phyloP scores from a whole-genome alignment of 2,113 vertebrate genomes.

The Sapajus apella region DNA sequence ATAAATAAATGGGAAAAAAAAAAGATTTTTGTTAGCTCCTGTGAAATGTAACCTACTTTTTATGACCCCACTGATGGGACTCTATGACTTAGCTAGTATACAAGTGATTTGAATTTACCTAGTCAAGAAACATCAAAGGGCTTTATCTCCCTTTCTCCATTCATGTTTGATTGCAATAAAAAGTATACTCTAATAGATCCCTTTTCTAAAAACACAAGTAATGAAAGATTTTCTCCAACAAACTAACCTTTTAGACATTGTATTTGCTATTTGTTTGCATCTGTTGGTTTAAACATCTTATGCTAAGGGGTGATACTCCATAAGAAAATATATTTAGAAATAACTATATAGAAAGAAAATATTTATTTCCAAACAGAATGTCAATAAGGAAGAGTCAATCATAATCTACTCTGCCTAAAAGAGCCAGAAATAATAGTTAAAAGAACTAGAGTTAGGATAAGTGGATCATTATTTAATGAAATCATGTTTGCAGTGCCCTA shows the following conservation, averaged over 20 bases:
- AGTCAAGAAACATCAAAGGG: neutral
- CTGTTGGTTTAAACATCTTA: neutral
- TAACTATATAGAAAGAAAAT: neutral
- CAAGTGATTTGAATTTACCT: neutral
- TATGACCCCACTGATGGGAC: neutral
- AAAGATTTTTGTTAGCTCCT: neutral
- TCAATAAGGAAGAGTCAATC: neutral
- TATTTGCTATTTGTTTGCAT: neutral
- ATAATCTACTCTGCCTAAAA: neutral
- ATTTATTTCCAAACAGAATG: neutral
- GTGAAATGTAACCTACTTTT: neutral
- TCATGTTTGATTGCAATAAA: neutral
- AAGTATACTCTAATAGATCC: neutral
- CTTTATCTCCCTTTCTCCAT: neutral
- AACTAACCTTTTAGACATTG: neutral
- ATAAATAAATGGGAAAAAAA: no score
- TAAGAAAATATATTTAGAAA: neutral
- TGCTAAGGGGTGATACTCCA: neutral
- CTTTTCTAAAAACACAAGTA: neutral
- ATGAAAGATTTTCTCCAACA: neutral
- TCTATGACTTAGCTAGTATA: neutral
- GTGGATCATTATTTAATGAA: neutral
- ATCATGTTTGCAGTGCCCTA: neutral
- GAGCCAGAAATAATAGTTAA: slow-evolving; percentile 2
- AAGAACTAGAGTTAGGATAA: neutral